Base-by-base conservation (phyloP, 2,113 vertebrate species). In the Scatophagus argus region DNA sequence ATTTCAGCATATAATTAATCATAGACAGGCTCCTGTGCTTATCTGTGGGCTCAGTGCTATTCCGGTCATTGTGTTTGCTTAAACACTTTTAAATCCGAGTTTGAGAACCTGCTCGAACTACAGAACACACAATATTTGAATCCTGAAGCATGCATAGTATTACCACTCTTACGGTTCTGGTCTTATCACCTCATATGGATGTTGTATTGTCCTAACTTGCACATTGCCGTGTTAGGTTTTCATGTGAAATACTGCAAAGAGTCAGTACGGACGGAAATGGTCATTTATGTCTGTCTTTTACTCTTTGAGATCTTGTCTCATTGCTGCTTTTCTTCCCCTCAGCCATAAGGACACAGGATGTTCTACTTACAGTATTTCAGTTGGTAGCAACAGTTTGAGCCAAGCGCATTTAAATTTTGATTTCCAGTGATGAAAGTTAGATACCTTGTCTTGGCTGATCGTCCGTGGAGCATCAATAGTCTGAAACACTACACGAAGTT, bases 201-300 rank as follows among this genome's bases (percentile, higher is more conserved):
- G 47, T 72, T 77, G 58, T 82, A 55, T 73, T 85, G 77, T 77
- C 67, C 60, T 68, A 49, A 78, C 70, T 44, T 44, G 72, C 63
- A 63, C 63, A 66, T 55, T 61, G 65, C 55, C 69, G 4, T 34
- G 61, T 86, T 68, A 0, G 46, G 60, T 61, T 79, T 84, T 74
- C 84, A 77, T 79, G 69, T 86, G 76, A 85, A 84, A 69, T 82
- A 36, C 60, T 69, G 46, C 60, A 54, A 21, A 74, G 25, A 32
- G 19, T 68, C 51, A 64, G 31, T 61, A 14, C 34, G 65, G 14
- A 75, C 27, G 7, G 41, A 43, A 71, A 70, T 16, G 1, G 13
- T 75, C 25, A 76, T 77, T 69, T 39, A 14, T 82, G 46, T 82
- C 5, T 31, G 49, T 64, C 43, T 63, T 47, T 86, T 49, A 39